phyloP scores from a whole-genome alignment of 2,888 invertebrate species.

The Resseliella maxima region DNA sequence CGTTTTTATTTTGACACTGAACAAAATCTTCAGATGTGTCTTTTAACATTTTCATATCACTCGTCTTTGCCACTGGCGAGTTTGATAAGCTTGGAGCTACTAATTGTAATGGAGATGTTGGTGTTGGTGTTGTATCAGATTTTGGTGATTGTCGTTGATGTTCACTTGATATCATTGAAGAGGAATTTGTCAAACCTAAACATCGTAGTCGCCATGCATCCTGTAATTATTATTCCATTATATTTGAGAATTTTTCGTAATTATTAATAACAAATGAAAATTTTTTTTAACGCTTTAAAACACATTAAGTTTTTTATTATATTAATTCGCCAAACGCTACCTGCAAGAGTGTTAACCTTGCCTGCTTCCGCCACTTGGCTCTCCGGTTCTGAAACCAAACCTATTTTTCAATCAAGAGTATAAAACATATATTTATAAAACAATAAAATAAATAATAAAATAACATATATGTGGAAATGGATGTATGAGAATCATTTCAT shows the following conservation, averaged over 20 bases:
- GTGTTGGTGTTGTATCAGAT: neutral
- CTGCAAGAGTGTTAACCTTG: conserved; percentile 84
- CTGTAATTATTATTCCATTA: too few relatives aligned
- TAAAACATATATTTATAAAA: neutral
- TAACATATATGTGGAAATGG: neutral
- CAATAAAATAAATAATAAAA: neutral
- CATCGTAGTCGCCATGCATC: conserved; percentile 93
- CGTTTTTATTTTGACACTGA: neutral
- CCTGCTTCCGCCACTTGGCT: conserved; percentile 92
- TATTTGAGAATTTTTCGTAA: too few relatives aligned
- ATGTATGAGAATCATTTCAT: conserved; percentile 6
- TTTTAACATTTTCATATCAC: neutral
- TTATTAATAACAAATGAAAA: too few relatives aligned
- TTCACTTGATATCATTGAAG: conserved; percentile 13
- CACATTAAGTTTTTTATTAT: too few relatives aligned
- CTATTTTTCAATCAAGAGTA: conserved; percentile 66
- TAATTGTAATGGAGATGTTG: neutral
- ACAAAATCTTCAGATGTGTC: neutral
- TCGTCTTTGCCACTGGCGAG: neutral
- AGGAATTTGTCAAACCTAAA: conserved; percentile 74
- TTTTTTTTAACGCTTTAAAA: too few relatives aligned
- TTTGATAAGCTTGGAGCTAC: neutral
- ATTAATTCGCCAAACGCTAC: too few relatives aligned
- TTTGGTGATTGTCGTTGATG: conserved; percentile 42
- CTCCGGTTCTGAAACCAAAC: conserved; percentile 93